phyloP scores from a whole-genome alignment of 2,797 vertebrate genomes.

The Phoebastria nigripes region DNA sequence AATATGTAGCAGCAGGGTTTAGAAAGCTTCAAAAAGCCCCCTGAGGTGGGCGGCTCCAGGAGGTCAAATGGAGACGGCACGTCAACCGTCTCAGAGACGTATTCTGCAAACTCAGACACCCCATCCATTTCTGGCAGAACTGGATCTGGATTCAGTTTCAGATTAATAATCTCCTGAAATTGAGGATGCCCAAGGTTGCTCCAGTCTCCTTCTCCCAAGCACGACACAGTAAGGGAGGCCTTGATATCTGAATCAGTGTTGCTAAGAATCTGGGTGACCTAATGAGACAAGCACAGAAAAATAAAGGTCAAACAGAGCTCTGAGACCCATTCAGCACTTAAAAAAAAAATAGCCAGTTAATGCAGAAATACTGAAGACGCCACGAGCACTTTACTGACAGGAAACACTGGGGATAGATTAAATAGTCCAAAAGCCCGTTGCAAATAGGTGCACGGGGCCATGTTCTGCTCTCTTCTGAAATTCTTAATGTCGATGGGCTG shows the following conservation, averaged over 20 bases:
- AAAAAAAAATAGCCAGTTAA: neutral
- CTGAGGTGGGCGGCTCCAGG: slow-evolving; percentile 94
- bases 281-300: slow-evolving; percentile 58
- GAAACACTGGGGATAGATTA: neutral
- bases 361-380: neutral
- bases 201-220: slow-evolving; percentile 90
- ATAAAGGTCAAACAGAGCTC: neutral
- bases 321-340: neutral
- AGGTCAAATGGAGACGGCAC: slow-evolving; percentile 95
- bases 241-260: slow-evolving; percentile 77
- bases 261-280: slow-evolving; percentile 88
- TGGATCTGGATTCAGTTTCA: slow-evolving; percentile 87
- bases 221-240: slow-evolving; percentile 88
- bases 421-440: neutral
- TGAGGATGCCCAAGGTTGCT: slow-evolving; percentile 82
- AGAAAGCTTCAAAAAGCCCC: slow-evolving; percentile 97
- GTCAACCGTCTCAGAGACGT: slow-evolving; percentile 94
- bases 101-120: slow-evolving; percentile 92
- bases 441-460: neutral
- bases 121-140: slow-evolving; percentile 91
- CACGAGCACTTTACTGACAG: neutral
- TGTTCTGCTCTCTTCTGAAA: neutral
- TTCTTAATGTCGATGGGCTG: neutral
- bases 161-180: slow-evolving; percentile 84
- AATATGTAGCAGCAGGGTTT: slow-evolving; percentile 99